phyloP scores from a whole-genome alignment of 2,797 vertebrate genomes.

The Syngnathus acus region DNA sequence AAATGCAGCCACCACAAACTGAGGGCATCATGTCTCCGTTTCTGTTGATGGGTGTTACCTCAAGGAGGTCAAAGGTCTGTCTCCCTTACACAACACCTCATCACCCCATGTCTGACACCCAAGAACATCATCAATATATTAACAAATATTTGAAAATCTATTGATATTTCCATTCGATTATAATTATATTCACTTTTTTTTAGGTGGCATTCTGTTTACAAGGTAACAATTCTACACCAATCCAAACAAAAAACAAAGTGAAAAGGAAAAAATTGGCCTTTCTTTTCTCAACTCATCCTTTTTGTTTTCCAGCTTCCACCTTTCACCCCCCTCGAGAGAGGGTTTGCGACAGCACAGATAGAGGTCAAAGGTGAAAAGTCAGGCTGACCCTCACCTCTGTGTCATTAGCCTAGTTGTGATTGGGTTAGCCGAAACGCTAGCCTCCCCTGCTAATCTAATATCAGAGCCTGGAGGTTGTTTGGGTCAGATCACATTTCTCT shows the following conservation, averaged over 20 bases:
- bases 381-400: slow-evolving; percentile 50
- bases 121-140: not conserved
- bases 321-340: not conserved
- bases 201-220: not conserved
- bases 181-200: not conserved
- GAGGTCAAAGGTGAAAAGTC: slow-evolving; percentile 44
- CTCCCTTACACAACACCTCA: slow-evolving; percentile 15
- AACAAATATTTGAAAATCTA: not conserved
- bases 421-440: slow-evolving; percentile 60
- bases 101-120: not conserved
- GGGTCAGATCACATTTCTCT: slow-evolving; percentile 60
- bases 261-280: not conserved
- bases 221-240: not conserved
- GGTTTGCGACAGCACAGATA: slow-evolving; percentile 14
- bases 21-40: not conserved
- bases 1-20: slow-evolving; percentile 12
- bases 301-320: not conserved
- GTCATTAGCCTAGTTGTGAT: slow-evolving; percentile 56
- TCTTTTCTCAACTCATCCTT: not conserved
- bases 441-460: slow-evolving; percentile 55
- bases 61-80: slow-evolving; percentile 20
- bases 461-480: slow-evolving; percentile 42
- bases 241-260: not conserved
- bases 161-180: not conserved
- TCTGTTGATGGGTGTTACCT: slow-evolving; percentile 1